phyloP scores from a whole-genome alignment of 2,888 invertebrate genomes.

The Anticlea derivata region DNA sequence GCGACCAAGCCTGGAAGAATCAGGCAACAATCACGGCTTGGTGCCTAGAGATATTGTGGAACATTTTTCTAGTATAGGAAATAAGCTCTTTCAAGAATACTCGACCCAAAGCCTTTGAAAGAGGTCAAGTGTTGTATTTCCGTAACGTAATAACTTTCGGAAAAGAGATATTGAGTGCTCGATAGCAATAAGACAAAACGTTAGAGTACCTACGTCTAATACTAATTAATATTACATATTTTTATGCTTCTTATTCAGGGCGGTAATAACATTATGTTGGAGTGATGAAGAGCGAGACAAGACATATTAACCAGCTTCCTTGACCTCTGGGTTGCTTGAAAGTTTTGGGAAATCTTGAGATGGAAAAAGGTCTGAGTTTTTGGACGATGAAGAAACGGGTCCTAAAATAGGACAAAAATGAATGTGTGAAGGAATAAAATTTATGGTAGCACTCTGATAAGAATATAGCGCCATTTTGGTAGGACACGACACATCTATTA shows the following conservation, averaged over 20 bases:
- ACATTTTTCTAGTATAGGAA: neutral
- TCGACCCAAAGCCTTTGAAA: neutral
- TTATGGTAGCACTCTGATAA: neutral
- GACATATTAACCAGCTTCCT: neutral
- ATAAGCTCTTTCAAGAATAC: conserved; percentile 1
- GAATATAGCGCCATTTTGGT: neutral
- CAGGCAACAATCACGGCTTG: no score
- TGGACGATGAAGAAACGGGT: neutral
- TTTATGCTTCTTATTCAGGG: no score
- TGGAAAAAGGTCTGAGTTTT: neutral
- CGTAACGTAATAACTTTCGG: neutral
- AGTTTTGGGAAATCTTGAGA: neutral
- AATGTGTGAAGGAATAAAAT: neutral
- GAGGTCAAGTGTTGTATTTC: conserved; percentile 6
- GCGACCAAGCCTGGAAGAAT: no score
- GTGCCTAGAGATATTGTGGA: no score
- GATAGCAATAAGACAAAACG: neutral
- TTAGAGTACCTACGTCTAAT: neutral
- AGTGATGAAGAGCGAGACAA: conserved; percentile 1
- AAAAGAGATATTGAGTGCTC: neutral
- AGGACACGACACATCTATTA: no score
- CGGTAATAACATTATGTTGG: no score
- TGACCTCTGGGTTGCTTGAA: neutral
- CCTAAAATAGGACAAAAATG: neutral
- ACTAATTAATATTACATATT: conserved; percentile 4